These are phyloP conservation scores for Mizuhopecten yessoensis DNA, from an alignment of 1,140 invertebrate genomes.

Conservation along the genomic window DNA sequence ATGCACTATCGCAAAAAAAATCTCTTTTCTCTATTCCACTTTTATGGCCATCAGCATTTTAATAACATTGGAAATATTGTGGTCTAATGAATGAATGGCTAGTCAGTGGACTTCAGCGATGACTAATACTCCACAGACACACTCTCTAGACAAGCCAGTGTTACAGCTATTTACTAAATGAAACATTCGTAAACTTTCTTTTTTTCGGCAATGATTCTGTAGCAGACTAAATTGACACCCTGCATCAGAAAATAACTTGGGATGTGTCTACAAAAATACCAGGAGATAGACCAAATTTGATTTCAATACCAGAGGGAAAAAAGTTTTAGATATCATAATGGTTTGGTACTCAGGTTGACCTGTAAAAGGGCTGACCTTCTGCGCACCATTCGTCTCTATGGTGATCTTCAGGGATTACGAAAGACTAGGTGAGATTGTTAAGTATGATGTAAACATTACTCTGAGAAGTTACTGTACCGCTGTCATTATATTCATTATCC, in stretches of 20 bases:
- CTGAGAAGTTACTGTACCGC: too few relatives aligned
- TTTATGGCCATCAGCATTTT: neutral
- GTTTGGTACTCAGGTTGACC: neutral
- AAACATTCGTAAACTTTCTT: neutral
- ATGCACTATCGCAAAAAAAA: neutral
- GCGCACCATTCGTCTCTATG: neutral
- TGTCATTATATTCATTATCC: slow-evolving; percentile 3
- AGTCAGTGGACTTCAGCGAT: neutral
- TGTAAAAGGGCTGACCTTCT: neutral
- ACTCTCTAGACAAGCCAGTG: neutral
- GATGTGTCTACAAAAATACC: neutral
- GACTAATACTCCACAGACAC: neutral
- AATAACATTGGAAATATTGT: neutral
- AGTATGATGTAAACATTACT: too few relatives aligned
- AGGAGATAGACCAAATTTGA: neutral
- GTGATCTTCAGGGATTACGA: neutral
- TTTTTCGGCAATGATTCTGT: neutral
- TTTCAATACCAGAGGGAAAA: neutral
- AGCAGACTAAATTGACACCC: neutral
- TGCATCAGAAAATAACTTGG: neutral
- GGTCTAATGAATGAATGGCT: neutral
- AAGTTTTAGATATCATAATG: neutral
- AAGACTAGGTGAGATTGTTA: too few relatives aligned
- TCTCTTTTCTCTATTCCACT: neutral
- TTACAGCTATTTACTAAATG: neutral